Evolutionary conservation across 2,797 vertebrate genomes (phyloP).

Genomic region (Notoglanidium macrostoma): DNA sequence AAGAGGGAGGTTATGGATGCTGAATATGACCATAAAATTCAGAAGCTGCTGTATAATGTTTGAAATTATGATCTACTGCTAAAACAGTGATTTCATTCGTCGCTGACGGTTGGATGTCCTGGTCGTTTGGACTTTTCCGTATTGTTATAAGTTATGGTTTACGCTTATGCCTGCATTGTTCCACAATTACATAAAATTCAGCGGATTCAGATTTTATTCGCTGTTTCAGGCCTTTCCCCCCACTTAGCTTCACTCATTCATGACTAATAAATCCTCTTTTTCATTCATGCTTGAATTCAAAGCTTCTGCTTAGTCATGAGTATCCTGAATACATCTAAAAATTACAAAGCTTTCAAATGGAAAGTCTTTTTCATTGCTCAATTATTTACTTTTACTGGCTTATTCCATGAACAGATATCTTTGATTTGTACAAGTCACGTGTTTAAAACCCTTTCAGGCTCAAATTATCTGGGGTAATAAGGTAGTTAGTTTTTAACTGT

Average conservation of each 20-base stretch:
- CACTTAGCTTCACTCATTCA: neutral
- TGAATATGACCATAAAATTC: neutral
- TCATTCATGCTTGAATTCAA: neutral
- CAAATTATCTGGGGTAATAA: no score
- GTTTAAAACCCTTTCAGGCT: no score
- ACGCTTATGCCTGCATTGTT: neutral
- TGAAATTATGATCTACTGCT: neutral
- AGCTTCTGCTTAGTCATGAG: slow-evolving; percentile 1
- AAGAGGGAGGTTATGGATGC: slow-evolving; percentile 10
- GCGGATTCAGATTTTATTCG: neutral
- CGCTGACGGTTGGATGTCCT: neutral
- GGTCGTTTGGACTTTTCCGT: neutral
- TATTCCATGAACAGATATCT: neutral
- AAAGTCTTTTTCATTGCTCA: neutral
- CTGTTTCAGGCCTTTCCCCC: neutral
- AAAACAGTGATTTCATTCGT: neutral
- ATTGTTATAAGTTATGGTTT: neutral
- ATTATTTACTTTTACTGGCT: neutral
- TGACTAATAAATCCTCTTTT: neutral
- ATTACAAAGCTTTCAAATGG: neutral
- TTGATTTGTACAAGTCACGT: neutral
- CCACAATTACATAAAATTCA: neutral
- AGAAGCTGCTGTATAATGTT: slow-evolving; percentile 4
- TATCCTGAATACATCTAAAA: neutral
- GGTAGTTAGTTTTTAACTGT: no score